Conservation (phyloP, 2,113 vertebrate species). For the Tylochromis polylepis region DNA sequence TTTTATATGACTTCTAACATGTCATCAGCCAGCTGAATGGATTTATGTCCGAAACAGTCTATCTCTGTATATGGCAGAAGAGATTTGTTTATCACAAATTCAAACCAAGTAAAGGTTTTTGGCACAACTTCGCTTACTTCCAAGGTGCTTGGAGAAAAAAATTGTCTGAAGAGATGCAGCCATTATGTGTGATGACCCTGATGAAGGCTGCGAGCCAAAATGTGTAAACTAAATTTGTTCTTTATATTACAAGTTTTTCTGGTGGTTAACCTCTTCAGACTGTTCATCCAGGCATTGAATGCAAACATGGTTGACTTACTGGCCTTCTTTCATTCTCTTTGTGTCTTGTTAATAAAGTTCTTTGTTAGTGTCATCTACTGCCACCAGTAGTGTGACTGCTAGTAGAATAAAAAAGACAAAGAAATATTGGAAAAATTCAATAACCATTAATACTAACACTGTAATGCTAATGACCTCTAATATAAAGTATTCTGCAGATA, state of each 20-base stretch:
- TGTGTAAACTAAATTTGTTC: not conserved
- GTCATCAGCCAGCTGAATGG: not conserved
- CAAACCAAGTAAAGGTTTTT: not conserved
- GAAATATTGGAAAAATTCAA: not conserved
- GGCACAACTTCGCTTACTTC: not conserved
- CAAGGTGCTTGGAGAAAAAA: not conserved
- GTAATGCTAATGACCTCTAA: not conserved
- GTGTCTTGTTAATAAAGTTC: not conserved
- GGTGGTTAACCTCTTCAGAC: not conserved
- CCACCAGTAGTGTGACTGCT: not conserved
- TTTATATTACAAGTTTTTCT: not conserved
- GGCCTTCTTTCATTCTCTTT: not conserved
- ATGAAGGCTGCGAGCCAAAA: not conserved
- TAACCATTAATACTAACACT: not conserved
- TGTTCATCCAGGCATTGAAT: not conserved
- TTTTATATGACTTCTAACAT: not conserved
- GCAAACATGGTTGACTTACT: not conserved
- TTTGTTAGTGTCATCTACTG: not conserved
- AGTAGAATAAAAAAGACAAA: not conserved
- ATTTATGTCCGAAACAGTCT: not conserved
- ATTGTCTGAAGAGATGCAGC: not conserved
- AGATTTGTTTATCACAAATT: not conserved
- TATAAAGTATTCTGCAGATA: not conserved
- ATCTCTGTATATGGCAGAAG: not conserved
- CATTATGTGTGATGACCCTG: not conserved